Percentiles rank a stretch among this genome's conserved stretches.
phyloP scores from a whole-genome alignment of 2,797 vertebrate genomes.

The Tachyglossus aculeatus region DNA sequence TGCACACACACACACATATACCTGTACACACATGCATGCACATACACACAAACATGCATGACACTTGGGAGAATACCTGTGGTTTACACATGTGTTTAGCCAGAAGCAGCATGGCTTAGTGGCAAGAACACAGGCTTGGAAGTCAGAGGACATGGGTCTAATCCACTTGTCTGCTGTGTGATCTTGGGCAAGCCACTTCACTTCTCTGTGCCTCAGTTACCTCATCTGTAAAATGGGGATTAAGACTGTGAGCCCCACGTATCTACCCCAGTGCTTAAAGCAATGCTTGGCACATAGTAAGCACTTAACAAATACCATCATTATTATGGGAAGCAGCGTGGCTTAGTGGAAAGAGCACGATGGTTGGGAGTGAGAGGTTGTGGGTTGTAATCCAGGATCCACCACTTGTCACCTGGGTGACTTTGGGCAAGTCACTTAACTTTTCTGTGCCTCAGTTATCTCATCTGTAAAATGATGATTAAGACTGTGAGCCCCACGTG shows the following conservation, averaged over 20 bases:
- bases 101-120: not conserved
- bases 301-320: too few relatives aligned
- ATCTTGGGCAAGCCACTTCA: not conserved
- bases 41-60: not conserved
- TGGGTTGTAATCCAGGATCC: too few relatives aligned
- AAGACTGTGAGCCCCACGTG: too few relatives aligned
- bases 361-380: too few relatives aligned
- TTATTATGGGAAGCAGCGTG: not conserved
- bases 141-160: too few relatives aligned
- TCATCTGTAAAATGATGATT: not conserved
- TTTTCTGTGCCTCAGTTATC: too few relatives aligned
- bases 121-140: not conserved
- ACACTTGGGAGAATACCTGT: too few relatives aligned
- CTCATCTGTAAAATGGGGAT: not conserved
- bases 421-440: not conserved
- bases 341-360: not conserved
- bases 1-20: not conserved
- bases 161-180: not conserved
- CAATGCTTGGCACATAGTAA: too few relatives aligned
- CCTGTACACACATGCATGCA: too few relatives aligned
- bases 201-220: not conserved
- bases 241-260: too few relatives aligned
- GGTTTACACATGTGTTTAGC: too few relatives aligned
- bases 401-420: not conserved
- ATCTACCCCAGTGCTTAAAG: too few relatives aligned